Evolutionary conservation across 2,113 vertebrate genomes (phyloP).

Genomic region (Ammodytes dubius): DNA sequence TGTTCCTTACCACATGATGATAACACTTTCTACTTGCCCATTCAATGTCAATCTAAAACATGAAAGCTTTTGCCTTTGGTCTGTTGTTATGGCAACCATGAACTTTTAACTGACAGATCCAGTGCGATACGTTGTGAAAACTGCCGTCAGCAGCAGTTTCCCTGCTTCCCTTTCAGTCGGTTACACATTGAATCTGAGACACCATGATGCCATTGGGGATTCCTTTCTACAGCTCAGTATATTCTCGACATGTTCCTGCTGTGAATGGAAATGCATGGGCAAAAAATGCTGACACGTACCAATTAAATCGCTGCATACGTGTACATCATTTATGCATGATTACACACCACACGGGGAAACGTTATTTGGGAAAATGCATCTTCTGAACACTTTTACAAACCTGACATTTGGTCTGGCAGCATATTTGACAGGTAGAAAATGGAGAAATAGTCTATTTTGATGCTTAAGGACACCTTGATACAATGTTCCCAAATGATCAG

Average conservation of each 20-base stretch:
- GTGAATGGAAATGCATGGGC: slow-evolving; percentile 1
- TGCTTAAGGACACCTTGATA: not conserved
- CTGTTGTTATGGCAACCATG: slow-evolving; percentile 27
- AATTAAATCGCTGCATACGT: slow-evolving; percentile 1
- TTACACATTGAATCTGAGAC: slow-evolving; percentile 20
- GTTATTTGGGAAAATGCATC: not conserved
- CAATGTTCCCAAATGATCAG: not conserved
- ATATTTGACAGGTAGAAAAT: not conserved
- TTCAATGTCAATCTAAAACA: slow-evolving; percentile 9
- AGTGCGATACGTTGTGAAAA: slow-evolving; percentile 44
- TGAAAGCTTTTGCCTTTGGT: slow-evolving; percentile 11
- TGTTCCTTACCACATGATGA: not conserved
- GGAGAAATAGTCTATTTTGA: not conserved
- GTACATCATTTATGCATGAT: not conserved
- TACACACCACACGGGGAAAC: not conserved
- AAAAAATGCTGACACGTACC: slow-evolving; percentile 7
- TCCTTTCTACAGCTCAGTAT: slow-evolving; percentile 5
- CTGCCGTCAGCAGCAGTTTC: slow-evolving; percentile 59
- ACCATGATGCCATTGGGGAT: slow-evolving; percentile 18
- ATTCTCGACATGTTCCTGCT: not conserved
- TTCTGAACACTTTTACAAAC: not conserved
- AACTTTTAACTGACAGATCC: slow-evolving; percentile 52
- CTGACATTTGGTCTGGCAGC: not conserved
- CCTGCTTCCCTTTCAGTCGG: slow-evolving; percentile 31
- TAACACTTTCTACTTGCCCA: not conserved